Percentiles rank a stretch among this genome's conserved stretches.
Evolutionary conservation across 2,797 vertebrate species (phyloP).

Genomic region (Agapornis canus): DNA sequence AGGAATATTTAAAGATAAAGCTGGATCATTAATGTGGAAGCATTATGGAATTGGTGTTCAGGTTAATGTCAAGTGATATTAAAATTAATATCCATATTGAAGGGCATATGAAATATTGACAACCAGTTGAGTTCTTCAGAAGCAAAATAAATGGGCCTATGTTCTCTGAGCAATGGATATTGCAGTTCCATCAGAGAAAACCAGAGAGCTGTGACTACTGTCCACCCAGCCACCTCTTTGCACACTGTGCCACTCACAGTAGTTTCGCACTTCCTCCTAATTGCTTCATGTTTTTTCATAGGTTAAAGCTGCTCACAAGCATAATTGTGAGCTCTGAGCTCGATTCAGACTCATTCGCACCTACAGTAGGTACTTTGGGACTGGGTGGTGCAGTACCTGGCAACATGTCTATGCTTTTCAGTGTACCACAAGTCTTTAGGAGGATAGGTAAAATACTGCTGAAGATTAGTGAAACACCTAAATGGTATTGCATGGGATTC

Average conservation of each 20-base stretch:
- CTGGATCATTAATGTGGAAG: neutral
- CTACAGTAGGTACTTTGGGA: rapidly evolving
- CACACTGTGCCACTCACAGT: rapidly evolving
- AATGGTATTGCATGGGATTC: neutral
- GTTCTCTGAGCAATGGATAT: neutral
- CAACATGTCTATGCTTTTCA: neutral
- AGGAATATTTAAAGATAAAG: neutral
- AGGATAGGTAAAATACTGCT: neutral
- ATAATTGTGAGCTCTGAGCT: neutral
- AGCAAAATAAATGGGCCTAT: neutral
- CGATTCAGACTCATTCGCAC: neutral
- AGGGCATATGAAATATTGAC: neutral
- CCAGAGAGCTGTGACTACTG: neutral
- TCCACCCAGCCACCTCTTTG: neutral
- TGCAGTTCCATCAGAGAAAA: neutral
- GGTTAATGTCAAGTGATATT: neutral
- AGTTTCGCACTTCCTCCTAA: neutral
- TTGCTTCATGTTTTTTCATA: rapidly evolving
- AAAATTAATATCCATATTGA: neutral
- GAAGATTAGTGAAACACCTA: neutral
- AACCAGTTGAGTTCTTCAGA: rapidly evolving
- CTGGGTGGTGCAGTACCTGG: rapidly evolving
- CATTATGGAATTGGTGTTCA: neutral
- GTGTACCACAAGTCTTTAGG: neutral
- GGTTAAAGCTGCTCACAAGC: neutral